Evolutionary conservation across 2,888 invertebrate species (phyloP).

Genomic region (Synergus laeviventris): DNA sequence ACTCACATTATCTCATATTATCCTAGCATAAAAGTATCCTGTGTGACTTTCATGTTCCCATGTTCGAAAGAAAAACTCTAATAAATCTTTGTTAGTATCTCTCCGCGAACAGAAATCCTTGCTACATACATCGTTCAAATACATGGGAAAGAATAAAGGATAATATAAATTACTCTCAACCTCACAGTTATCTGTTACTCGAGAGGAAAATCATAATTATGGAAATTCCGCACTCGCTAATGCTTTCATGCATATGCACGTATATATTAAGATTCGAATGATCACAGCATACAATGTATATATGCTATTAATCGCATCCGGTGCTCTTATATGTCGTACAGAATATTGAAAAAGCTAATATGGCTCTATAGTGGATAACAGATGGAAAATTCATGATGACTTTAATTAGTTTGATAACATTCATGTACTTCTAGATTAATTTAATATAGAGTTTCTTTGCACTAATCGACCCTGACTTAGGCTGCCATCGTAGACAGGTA

Average conservation of each 20-base stretch:
- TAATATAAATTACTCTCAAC: constrained; percentile 57
- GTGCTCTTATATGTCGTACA: constrained; percentile 26
- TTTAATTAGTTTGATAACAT: neutral
- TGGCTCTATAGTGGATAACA: neutral
- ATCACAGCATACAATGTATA: constrained; percentile 18
- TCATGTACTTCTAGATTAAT: neutral
- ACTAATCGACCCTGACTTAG: constrained; percentile 5
- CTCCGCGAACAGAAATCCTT: neutral
- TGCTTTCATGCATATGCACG: constrained; percentile 56
- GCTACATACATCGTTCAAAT: neutral
- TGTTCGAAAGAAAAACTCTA: constrained; percentile 59
- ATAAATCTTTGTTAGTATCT: constrained; percentile 44
- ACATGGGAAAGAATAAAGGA: constrained; percentile 20
- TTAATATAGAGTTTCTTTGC: constrained; percentile 2
- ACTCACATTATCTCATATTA: constrained; percentile 60
- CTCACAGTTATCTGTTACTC: constrained; percentile 51
- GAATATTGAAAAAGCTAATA: constrained; percentile 24
- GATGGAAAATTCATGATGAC: neutral
- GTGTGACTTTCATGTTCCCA: constrained; percentile 61
- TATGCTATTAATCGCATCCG: constrained; percentile 34
- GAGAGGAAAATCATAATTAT: constrained; percentile 61
- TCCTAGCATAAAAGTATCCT: constrained; percentile 56
- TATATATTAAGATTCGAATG: constrained; percentile 47
- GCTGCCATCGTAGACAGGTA: constrained; percentile 43
- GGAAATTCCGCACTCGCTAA: constrained; percentile 53